These are phyloP conservation scores for Dynastes grantii DNA, from an alignment of 2,888 invertebrate species.

Conservation along the genomic window DNA sequence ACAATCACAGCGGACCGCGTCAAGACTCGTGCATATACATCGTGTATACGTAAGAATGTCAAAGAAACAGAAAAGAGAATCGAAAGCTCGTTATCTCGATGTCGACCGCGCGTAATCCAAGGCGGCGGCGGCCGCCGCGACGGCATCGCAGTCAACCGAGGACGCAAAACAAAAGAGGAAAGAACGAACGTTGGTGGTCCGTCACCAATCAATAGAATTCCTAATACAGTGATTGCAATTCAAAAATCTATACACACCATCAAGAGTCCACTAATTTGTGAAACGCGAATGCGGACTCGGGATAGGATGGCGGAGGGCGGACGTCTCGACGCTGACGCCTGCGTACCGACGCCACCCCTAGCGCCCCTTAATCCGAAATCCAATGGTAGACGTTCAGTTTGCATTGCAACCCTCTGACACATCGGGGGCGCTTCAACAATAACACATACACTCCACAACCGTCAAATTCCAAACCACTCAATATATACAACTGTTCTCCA, in stretches of 20 bases:
- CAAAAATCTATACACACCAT: constrained; percentile 70
- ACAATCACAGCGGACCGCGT: constrained; percentile 18
- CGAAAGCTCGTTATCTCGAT: constrained; percentile 37
- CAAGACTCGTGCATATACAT: constrained; percentile 1
- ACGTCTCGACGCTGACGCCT: constrained; percentile 66
- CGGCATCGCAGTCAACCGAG: constrained; percentile 36
- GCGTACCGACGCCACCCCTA: constrained; percentile 61
- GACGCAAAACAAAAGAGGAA: constrained; percentile 45
- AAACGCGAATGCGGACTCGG: constrained; percentile 69
- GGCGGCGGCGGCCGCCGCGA: constrained; percentile 38
- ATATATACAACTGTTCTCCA: constrained; percentile 6
- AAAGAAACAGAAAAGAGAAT: constrained; percentile 16
- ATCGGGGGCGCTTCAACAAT: constrained; percentile 57
- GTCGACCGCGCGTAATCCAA: constrained; percentile 44
- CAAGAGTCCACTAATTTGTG: constrained; percentile 71
- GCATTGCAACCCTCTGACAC: constrained; percentile 64
- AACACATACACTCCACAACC: constrained; percentile 41
- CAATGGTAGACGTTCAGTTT: constrained; percentile 69
- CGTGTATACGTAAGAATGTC: constrained; percentile 13
- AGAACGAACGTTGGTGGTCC: constrained; percentile 41
- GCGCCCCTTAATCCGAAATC: constrained; percentile 64
- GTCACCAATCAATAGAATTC: constrained; percentile 49
- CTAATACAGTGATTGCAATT: constrained; percentile 65
- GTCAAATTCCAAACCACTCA: constrained; percentile 42
- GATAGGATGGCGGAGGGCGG: constrained; percentile 64